Base-by-base conservation (phyloP, 2,888 invertebrate species). In the Habrosyne pyritoides region DNA sequence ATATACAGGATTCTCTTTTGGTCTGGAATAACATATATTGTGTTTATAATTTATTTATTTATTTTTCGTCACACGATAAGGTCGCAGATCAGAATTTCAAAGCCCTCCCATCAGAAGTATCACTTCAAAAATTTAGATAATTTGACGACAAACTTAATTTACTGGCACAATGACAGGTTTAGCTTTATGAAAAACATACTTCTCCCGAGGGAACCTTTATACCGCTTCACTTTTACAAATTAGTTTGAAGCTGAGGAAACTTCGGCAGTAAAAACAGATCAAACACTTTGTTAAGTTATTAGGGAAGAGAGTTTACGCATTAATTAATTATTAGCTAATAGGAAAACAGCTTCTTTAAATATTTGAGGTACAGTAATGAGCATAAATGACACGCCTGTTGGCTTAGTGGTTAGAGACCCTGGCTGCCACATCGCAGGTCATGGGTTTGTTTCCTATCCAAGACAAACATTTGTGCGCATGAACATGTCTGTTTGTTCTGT, bases 161-260 rank as follows among this genome's bases (percentile, higher is more conserved):
- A n/a, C 26, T 26, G 26, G 49, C 7, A 26, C 14, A 49, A 49
- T 50, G 12, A 21, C 4, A 50, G 30, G 50, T 50, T 50, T 18
- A 21, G 14, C 18, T 10, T 30, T 21, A 28, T 10, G 30, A 50
- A 50, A 50, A 50, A 50, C 28, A 10, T 28, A 26, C 28, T 30
- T 28, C 21, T 8, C 48, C 7, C 48, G 21, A 12, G 50, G 28
- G 28, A 50, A 30, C 50, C 28, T 50, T 49, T 24, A 18, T 18
- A 30, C 14, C n/a, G 42, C 42, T 42, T 18, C 14, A 42, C 50
- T 50, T 50, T 49, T 30, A 18, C 50, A 50, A 50, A 50, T 50
- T 50, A 28, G 50, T 50, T 50, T 30, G 21, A 50, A 50, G 30
- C 18, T 21, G 28, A 21, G 10, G 28, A 10, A 50, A 50, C 10